These are phyloP conservation scores for Chironomus riparius DNA, from an alignment of 2,888 invertebrate genomes.

Conservation along the genomic window DNA sequence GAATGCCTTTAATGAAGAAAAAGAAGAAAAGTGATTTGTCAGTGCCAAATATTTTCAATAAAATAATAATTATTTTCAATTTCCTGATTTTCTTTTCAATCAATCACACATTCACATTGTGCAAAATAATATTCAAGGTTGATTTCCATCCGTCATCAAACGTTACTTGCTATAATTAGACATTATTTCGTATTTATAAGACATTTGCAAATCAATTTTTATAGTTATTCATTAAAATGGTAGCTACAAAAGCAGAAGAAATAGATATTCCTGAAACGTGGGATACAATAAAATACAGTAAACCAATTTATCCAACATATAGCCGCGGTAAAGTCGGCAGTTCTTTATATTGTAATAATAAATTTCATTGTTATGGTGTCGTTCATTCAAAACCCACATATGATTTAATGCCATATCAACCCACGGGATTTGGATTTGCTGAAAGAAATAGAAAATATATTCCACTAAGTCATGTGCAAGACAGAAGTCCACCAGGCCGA, in stretches of 20 bases:
- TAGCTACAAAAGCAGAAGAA: background rate
- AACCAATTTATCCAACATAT: conserved; percentile 16
- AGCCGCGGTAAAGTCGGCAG: conserved; percentile 11
- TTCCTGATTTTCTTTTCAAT: background rate
- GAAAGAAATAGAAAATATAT: conserved; percentile 9
- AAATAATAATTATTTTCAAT: background rate
- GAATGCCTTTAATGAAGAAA: conserved; percentile 3
- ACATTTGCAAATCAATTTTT: background rate
- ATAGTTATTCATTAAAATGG: background rate
- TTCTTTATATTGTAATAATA: background rate
- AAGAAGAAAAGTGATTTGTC: background rate
- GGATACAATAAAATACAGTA: conserved; percentile 6
- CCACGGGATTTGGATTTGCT: conserved; percentile 6
- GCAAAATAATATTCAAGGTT: background rate
- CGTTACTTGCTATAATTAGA: background rate
- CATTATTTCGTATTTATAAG: background rate
- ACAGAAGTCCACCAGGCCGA: background rate
- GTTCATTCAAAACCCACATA: background rate
- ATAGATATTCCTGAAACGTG: conserved; percentile 14
- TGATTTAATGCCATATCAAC: conserved; percentile 9
- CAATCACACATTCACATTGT: background rate
- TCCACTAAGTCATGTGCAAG: conserved; percentile 18
- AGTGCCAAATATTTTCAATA: background rate
- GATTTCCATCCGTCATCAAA: background rate
- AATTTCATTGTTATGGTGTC: conserved; percentile 22